Evolutionary conservation across 2,888 invertebrate genomes (phyloP).

Genomic region (Trichogramma dendrolimi): DNA sequence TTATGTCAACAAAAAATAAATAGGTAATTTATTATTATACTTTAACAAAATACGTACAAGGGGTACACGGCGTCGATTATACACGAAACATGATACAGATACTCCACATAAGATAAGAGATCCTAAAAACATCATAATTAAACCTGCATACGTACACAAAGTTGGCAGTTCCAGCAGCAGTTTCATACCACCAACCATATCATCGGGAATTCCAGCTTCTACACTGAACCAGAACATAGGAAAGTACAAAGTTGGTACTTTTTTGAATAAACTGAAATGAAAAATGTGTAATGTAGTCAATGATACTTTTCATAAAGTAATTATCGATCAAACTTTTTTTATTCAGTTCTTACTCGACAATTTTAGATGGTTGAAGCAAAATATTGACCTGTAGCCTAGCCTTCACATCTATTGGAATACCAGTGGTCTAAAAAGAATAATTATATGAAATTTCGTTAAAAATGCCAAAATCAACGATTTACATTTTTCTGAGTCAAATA

Average conservation of each 20-base stretch:
- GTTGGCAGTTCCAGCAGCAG: constrained; percentile 55
- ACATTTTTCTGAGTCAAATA: neutral
- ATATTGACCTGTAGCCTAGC: constrained; percentile 79
- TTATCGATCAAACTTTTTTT: neutral
- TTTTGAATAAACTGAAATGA: constrained; percentile 60
- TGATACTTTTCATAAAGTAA: neutral
- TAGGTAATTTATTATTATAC: neutral
- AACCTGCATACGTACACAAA: constrained; percentile 55
- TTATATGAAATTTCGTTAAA: neutral
- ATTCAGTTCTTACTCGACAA: constrained; percentile 61
- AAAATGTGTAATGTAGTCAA: neutral
- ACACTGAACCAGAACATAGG: constrained; percentile 80
- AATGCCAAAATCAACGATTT: neutral
- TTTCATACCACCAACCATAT: constrained; percentile 57
- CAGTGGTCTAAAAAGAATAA: constrained; percentile 60
- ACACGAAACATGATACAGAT: constrained; percentile 34
- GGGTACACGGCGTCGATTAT: constrained; percentile 30
- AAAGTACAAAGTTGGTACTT: constrained; percentile 66
- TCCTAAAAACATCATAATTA: constrained; percentile 53
- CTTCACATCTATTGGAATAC: constrained; percentile 70
- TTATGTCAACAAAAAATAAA: neutral
- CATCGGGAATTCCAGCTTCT: constrained; percentile 59
- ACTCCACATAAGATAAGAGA: constrained; percentile 36
- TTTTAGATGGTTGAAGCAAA: constrained; percentile 61
- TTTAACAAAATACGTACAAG: constrained; percentile 12